Conservation (phyloP, 2,888 invertebrate genomes). For the Baronia brevicornis region DNA sequence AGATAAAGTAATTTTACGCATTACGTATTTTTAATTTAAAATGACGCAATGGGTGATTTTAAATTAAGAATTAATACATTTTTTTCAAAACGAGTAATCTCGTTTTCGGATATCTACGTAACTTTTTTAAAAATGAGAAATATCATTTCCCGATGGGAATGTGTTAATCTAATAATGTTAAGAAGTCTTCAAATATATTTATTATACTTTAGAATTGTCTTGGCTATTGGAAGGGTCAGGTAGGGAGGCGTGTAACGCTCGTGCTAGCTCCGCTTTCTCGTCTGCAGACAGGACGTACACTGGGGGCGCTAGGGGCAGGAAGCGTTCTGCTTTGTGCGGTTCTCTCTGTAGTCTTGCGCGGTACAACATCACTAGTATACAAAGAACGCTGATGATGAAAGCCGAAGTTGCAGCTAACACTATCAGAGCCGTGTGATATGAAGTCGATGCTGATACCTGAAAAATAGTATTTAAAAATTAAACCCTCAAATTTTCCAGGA, state of each 20-base stretch:
- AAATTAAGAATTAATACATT: too few species aligned
- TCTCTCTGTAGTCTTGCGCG: conserved; percentile 72
- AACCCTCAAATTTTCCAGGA: neutral
- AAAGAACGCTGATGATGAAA: conserved; percentile 85
- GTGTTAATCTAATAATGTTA: too few species aligned
- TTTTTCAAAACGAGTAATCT: too few species aligned
- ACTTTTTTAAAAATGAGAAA: too few species aligned
- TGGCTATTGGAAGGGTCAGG: conserved; percentile 37
- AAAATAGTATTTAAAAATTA: conserved; percentile 4
- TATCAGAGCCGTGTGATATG: conserved; percentile 85
- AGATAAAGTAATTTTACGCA: too few species aligned
- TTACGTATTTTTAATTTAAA: too few species aligned
- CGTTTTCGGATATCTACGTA: too few species aligned
- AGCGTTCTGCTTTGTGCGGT: conserved; percentile 73
- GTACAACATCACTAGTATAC: conserved; percentile 84
- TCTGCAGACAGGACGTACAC: conserved; percentile 81
- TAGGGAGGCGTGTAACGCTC: conserved; percentile 54
- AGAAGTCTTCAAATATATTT: conserved; percentile 5
- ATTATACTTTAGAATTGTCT: conserved; percentile 43
- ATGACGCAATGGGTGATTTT: too few species aligned
- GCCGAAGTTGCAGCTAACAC: conserved; percentile 86
- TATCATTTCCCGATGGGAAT: too few species aligned
- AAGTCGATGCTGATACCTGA: conserved; percentile 77
- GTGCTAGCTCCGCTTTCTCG: conserved; percentile 75
- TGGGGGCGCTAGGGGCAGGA: conserved; percentile 78